A percentile compares a stretch with the other conserved stretches of the same genome.
phyloP scores from a whole-genome alignment of 2,797 vertebrate genomes.

The Sebastolobus alascanus region DNA sequence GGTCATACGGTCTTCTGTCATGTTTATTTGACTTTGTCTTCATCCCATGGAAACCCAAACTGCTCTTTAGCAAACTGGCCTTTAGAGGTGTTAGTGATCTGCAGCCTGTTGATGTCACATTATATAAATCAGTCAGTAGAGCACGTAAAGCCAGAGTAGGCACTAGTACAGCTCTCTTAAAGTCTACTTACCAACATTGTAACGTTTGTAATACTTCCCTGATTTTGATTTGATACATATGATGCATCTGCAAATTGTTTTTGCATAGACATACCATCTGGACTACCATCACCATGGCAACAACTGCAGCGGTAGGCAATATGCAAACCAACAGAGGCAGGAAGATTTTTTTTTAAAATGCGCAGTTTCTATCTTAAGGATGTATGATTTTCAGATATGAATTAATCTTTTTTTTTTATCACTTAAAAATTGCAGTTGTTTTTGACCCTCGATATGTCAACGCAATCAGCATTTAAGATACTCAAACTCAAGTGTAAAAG shows the following conservation, averaged over 20 bases:
- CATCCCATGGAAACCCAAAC: slow-evolving; percentile 54
- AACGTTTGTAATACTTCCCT: slow-evolving; percentile 14
- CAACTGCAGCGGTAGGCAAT: slow-evolving; percentile 50
- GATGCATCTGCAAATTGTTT: slow-evolving; percentile 54
- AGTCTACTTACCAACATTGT: neutral
- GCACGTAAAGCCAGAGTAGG: slow-evolving; percentile 3
- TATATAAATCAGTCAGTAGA: slow-evolving; percentile 18
- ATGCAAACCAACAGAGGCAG: slow-evolving; percentile 19
- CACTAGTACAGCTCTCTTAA: neutral
- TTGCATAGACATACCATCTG: slow-evolving; percentile 51
- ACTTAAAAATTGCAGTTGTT: neutral
- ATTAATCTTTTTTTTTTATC: neutral
- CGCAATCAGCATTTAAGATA: neutral
- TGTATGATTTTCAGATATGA: neutral
- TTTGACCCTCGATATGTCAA: neutral
- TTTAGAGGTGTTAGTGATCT: slow-evolving; percentile 26
- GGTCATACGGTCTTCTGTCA: slow-evolving; percentile 36
- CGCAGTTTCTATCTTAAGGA: neutral
- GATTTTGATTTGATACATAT: slow-evolving; percentile 48
- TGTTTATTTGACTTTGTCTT: slow-evolving; percentile 57
- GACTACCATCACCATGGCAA: slow-evolving; percentile 67
- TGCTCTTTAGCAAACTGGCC: neutral
- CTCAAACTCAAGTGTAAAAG: neutral
- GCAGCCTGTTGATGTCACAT: slow-evolving; percentile 25
- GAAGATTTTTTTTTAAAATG: slow-evolving; percentile 22